Percentiles rank a stretch among this genome's conserved stretches.
Evolutionary conservation across 2,797 vertebrate genomes (phyloP).

Genomic region (Etheostoma nigrum): DNA sequence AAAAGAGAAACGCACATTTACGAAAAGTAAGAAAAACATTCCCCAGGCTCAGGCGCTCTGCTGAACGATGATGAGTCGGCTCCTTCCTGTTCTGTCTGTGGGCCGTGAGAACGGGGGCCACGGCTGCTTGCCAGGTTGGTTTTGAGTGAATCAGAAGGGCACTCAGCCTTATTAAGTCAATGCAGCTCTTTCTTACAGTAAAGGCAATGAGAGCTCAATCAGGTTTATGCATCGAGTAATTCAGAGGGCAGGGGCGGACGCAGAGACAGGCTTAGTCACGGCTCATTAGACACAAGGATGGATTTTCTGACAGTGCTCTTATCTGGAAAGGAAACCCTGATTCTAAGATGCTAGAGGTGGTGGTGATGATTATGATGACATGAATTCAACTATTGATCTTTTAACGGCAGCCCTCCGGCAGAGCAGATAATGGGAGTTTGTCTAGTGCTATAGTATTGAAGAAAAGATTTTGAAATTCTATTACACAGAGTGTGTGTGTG

Average conservation of each 20-base stretch:
- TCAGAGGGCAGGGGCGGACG: slow-evolving; percentile 49
- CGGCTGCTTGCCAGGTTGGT: slow-evolving; percentile 42
- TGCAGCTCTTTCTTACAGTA: slow-evolving; percentile 58
- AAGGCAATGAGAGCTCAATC: slow-evolving; percentile 54
- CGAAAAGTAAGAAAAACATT: neutral
- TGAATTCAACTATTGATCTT: slow-evolving; percentile 57
- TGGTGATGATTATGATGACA: slow-evolving; percentile 41
- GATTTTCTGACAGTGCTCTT: slow-evolving; percentile 60
- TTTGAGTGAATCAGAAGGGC: slow-evolving; percentile 44
- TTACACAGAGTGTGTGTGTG: slow-evolving; percentile 11
- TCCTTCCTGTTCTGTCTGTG: slow-evolving; percentile 41
- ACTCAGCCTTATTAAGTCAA: slow-evolving; percentile 65
- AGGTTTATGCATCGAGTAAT: slow-evolving; percentile 61
- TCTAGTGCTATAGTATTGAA: slow-evolving; percentile 26
- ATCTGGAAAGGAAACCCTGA: slow-evolving; percentile 43
- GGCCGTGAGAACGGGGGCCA: slow-evolving; percentile 23
- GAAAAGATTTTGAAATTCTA: slow-evolving; percentile 23
- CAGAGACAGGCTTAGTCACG: slow-evolving; percentile 66
- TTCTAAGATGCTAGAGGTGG: slow-evolving; percentile 32
- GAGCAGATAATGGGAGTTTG: slow-evolving; percentile 48
- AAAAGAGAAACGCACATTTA: neutral
- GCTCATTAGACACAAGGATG: slow-evolving; percentile 61
- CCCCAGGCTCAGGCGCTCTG: slow-evolving; percentile 57
- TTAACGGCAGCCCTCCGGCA: slow-evolving; percentile 22
- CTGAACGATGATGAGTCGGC: slow-evolving; percentile 21